phyloP scores from a whole-genome alignment of 2,888 invertebrate genomes.

The Alsophila aescularia region DNA sequence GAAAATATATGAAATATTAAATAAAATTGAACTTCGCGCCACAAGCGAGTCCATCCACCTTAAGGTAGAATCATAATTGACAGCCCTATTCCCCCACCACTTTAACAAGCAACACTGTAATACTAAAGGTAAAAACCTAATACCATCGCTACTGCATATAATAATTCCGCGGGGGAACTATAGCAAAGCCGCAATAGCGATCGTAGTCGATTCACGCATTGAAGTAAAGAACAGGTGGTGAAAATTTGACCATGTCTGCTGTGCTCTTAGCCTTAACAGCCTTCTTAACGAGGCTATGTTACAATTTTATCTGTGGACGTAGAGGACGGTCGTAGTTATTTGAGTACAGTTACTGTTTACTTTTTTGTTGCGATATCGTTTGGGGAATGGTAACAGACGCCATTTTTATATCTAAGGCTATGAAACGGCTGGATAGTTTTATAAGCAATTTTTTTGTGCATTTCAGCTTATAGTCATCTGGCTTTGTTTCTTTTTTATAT shows the following conservation, averaged over 20 bases:
- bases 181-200: not conserved
- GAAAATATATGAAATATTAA: too few species aligned
- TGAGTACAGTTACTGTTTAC: not conserved
- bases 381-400: conserved; percentile 5
- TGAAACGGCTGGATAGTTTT: conserved; percentile 12
- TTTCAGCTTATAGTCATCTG: conserved; percentile 35
- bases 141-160: not conserved
- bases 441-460: conserved; percentile 13
- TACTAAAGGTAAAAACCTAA: not conserved
- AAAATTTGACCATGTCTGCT: too few species aligned
- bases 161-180: not conserved
- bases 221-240: too few species aligned
- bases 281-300: too few species aligned
- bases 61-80: not conserved
- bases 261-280: too few species aligned
- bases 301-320: too few species aligned
- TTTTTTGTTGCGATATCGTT: conserved; percentile 1
- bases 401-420: conserved; percentile 4
- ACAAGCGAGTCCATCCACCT: not conserved
- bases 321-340: too few species aligned
- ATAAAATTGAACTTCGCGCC: too few species aligned
- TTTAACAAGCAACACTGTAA: not conserved
- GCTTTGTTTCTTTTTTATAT: conserved; percentile 13
- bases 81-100: not conserved
- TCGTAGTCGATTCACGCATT: not conserved